Base-by-base conservation (phyloP, 2,888 invertebrate genomes). In the Opisthograptis luteolata region DNA sequence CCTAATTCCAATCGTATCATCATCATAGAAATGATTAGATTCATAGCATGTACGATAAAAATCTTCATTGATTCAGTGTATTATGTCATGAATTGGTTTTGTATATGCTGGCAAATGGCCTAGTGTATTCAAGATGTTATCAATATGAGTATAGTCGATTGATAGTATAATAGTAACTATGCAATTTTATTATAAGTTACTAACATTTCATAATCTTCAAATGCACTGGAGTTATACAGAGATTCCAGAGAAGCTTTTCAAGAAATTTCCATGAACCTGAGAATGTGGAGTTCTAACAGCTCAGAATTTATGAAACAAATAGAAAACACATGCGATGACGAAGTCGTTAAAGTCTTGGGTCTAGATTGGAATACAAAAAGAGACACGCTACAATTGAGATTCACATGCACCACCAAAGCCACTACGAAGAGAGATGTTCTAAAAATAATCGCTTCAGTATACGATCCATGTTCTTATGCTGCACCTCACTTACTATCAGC, bases 401-500 rank as follows among this genome's bases (percentile, higher is more conserved):
- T 12, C 6, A n/a, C n/a, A 7, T 2, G 12, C 5, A 15, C 5
- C 2, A 9, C 3, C 1, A 13, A 36, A 2, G 12, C 4, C 2
- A 4, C 22, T 1, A 62, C 57, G 0, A 62, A 62, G 19, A 14
- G 59, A 14, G 43, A 46, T 9, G 20, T 55, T 6, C 30, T 59
- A 9, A 17, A 31, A 1, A 8, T 46, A 0, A 19, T 58, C 0
- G 56, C 55, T 45, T 47, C 55, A 0, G 34, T 63, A 0, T 60
- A 59, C 22, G 63, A 64, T 32, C 31, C 58, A 4, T 45, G 31
- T 22, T 60, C 58, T 7, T 45, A 53, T 17, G 36, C 47, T 0
- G n/a, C 34, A 6, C 61, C 61, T 2, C 35, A 53, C 5, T 52
- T 56, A 3, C 40, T 62, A 5, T 13, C 49, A 19, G 41, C 35